phyloP scores from a whole-genome alignment of 2,797 vertebrate genomes.

The Chrysolophus pictus region DNA sequence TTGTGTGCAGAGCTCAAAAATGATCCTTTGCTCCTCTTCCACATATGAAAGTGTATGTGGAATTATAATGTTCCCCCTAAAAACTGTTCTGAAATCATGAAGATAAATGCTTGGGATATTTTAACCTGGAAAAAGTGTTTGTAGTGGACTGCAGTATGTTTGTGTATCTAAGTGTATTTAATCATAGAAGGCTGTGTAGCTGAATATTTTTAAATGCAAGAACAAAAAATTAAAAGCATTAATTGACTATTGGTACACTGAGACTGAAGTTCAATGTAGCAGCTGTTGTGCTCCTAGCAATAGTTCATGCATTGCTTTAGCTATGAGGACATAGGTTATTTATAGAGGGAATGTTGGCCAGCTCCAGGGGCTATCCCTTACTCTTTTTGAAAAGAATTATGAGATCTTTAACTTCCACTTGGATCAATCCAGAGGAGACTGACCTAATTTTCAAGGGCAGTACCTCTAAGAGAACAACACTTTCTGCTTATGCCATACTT shows the following conservation, averaged over 20 bases:
- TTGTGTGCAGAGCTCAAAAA: background rate
- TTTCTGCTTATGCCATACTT: background rate
- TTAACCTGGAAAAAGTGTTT: slow-evolving; percentile 9
- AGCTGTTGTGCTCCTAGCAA: slow-evolving; percentile 23
- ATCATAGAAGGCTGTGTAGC: background rate
- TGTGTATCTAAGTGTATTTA: background rate
- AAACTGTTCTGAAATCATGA: slow-evolving; percentile 27
- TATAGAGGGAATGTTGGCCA: slow-evolving; percentile 63
- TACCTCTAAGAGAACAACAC: background rate
- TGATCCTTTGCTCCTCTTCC: background rate
- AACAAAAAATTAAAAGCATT: slow-evolving; percentile 17
- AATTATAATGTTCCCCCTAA: slow-evolving; percentile 13
- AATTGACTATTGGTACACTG: slow-evolving; percentile 23
- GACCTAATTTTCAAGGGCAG: slow-evolving; percentile 35
- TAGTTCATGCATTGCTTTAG: slow-evolving; percentile 28
- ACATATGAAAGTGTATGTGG: background rate
- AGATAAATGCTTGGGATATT: background rate
- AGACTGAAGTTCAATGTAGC: slow-evolving; percentile 28
- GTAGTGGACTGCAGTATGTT: background rate
- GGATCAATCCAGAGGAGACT: slow-evolving; percentile 15
- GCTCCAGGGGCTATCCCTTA: slow-evolving; percentile 52
- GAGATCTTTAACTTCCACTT: slow-evolving; percentile 41
- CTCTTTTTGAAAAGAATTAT: slow-evolving; percentile 56
- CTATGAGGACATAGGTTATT: slow-evolving; percentile 60
- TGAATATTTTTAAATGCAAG: slow-evolving; percentile 35